Base-by-base conservation (phyloP, 92 coral and sea anemone species). In the Phenganax marumi region DNA sequence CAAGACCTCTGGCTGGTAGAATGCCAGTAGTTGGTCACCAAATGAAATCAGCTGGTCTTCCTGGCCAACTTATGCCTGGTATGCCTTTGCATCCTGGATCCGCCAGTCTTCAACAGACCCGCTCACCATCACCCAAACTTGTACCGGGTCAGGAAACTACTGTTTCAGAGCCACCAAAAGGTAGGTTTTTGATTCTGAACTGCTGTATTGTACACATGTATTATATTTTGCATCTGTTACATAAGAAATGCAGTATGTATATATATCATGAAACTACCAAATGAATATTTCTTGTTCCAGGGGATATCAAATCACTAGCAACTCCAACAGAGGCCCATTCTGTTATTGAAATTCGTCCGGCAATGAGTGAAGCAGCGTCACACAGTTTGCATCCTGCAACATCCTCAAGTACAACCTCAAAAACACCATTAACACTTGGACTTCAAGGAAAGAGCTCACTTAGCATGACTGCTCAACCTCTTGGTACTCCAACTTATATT, bases 231-330 rank as follows among this genome's bases (percentile, higher is more conserved):
- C 43, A 33, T 33, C 43, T 33, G 5, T 1, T 33, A 33, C 43
- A 33, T 33, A 33, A 33, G 5, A 33, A 33, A 33, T 33, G 43
- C 43, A 33, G n/a, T n/a, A n/a, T n/a, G n/a, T n/a, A n/a, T n/a
- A 33, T 33, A 33, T 19, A 0, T 56, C 21, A 56, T 19, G 63
- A 13, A 13, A 13, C 21, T 13, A 56, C 17, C 63, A 8, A 56
- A 14, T 13, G 3, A 19, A 13, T 56, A 13, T 56, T 23, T 63
- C 70, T 63, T 24, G 47, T 55, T 76, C 51, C 65, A 78, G 83
- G 83, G 43, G 83, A 78, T 72, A 78, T 78, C 10, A 78, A 78
- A 78, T 78, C 83, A n/a, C 73, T 60, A 62, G 83, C 83, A 19
- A 50, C 60, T 1, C 83, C 83, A 47, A 78, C 83, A 47, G 83